These are phyloP conservation scores for Napeogenes sylphis DNA, from an alignment of 2,888 invertebrate genomes.

Conservation along the genomic window DNA sequence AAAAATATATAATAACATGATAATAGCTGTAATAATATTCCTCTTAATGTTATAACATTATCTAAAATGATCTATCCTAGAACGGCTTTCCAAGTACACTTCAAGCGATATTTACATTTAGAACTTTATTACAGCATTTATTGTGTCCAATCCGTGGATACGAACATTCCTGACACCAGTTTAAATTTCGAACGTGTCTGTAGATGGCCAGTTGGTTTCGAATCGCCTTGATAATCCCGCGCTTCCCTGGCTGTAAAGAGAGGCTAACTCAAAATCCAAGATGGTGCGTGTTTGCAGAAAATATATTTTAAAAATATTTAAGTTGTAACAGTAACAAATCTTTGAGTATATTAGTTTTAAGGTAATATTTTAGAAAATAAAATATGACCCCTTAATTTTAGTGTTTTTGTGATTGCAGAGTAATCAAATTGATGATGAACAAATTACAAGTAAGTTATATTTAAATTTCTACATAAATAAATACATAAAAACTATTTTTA, in stretches of 20 bases:
- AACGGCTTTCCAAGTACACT: conserved; percentile 40
- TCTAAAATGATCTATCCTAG: neutral
- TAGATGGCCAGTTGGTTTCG: conserved; percentile 54
- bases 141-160: conserved; percentile 33
- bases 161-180: conserved; percentile 36
- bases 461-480: neutral
- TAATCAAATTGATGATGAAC: conserved; percentile 68
- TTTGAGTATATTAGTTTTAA: too few relatives aligned
- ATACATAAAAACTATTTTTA: neutral
- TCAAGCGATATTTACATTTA: conserved; percentile 31
- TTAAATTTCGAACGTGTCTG: conserved; percentile 54
- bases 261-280: conserved; percentile 38
- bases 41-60: neutral
- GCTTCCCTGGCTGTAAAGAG: conserved; percentile 24
- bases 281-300: conserved; percentile 52
- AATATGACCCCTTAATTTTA: conserved; percentile 16
- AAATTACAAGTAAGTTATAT: conserved; percentile 68
- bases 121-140: conserved; percentile 33
- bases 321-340: neutral
- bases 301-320: neutral
- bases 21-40: neutral
- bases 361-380: too few relatives aligned
- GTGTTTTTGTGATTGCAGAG: conserved; percentile 46
- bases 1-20: too few relatives aligned
- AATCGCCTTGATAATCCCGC: conserved; percentile 50